These are phyloP conservation scores for Epizoanthus illoricatus DNA, from an alignment of 92 coral and sea anemone genomes.

Conservation along the genomic window DNA sequence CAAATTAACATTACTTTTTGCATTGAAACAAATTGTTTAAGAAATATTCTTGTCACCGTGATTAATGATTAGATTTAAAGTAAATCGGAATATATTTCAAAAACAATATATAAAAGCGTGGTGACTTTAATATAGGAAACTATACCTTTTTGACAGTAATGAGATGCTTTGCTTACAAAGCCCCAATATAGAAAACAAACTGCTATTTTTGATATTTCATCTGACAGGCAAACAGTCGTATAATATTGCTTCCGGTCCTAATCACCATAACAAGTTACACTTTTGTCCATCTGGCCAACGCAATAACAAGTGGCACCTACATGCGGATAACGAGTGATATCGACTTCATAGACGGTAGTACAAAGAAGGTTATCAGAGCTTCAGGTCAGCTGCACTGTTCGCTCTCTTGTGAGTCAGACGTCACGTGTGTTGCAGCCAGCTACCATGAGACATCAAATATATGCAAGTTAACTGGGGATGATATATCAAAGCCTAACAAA, in stretches of 20 bases:
- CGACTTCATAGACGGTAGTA: not conserved
- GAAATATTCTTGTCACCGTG: no score
- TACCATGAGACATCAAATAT: not conserved
- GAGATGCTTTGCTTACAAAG: no score
- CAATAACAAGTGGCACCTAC: not conserved
- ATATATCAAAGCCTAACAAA: not conserved
- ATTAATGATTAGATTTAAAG: no score
- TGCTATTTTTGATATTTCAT: no score
- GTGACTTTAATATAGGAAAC: no score
- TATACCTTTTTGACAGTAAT: no score
- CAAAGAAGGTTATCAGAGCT: not conserved
- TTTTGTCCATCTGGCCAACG: not conserved
- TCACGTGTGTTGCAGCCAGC: slow-evolving; percentile 9
- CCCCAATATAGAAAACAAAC: no score
- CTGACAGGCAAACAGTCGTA: not conserved
- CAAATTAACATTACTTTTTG: no score
- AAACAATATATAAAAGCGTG: no score
- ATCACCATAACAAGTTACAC: not conserved
- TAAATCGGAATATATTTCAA: no score
- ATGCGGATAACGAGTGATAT: not conserved
- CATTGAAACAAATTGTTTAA: no score
- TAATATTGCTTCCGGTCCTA: not conserved
- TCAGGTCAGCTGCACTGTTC: not conserved
- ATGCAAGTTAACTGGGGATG: slow-evolving; percentile 15
- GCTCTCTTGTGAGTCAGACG: slow-evolving; percentile 1